Evolutionary conservation across 1,140 invertebrate genomes (phyloP).

Genomic region (Aphelenchoides besseyi): DNA sequence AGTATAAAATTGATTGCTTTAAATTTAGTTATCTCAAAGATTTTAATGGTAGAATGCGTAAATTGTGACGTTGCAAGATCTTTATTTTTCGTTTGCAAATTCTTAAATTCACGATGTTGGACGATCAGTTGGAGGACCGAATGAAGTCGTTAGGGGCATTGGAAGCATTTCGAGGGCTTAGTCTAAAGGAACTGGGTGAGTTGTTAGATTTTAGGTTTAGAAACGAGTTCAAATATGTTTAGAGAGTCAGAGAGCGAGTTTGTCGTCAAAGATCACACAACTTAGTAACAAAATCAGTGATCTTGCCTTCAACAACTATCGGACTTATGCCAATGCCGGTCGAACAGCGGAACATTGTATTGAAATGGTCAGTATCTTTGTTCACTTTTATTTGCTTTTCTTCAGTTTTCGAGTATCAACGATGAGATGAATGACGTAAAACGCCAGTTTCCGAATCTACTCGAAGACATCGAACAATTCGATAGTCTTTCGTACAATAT

Average conservation of each 20-base stretch:
- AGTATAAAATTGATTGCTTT: background rate
- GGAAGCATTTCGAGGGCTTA: slow-evolving; percentile 33
- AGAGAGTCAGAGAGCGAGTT: slow-evolving; percentile 27
- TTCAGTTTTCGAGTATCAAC: slow-evolving; percentile 48
- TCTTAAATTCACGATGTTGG: background rate
- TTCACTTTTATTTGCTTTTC: slow-evolving; percentile 10
- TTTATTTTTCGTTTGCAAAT: background rate
- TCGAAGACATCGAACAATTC: slow-evolving; percentile 31
- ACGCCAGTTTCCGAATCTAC: slow-evolving; percentile 29
- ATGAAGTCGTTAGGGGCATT: slow-evolving; percentile 21
- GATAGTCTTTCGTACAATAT: slow-evolving; percentile 21
- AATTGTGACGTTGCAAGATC: background rate
- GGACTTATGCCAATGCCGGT: slow-evolving; percentile 62
- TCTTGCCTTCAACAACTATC: slow-evolving; percentile 61
- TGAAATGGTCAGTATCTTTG: slow-evolving; percentile 48
- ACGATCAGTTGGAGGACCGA: background rate
- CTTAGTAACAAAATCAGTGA: slow-evolving; percentile 53
- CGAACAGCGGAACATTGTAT: slow-evolving; percentile 60
- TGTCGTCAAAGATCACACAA: slow-evolving; percentile 38
- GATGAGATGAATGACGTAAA: slow-evolving; percentile 36
- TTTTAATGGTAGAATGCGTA: background rate
- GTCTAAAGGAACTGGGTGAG: slow-evolving; percentile 29
- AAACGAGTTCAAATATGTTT: slow-evolving; percentile 21
- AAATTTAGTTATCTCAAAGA: background rate
- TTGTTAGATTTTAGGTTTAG: slow-evolving; percentile 24